A percentile compares a stretch with the other conserved stretches of the same genome.
phyloP scores from a whole-genome alignment of 2,797 vertebrate genomes.

The Chiroxiphia lanceolata region DNA sequence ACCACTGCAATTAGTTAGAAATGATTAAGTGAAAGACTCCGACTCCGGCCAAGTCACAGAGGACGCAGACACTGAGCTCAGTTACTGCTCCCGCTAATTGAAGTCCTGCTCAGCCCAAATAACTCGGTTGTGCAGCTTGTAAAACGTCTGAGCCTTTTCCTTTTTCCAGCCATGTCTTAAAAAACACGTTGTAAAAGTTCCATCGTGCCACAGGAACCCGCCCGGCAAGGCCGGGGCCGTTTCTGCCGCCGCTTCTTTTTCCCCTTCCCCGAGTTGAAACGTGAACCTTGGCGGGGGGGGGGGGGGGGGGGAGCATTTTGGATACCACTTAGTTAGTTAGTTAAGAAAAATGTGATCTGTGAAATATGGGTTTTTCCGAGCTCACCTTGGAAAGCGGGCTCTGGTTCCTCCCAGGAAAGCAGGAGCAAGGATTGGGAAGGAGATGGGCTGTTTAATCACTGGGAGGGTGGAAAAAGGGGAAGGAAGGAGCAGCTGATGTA shows the following conservation, averaged over 20 bases:
- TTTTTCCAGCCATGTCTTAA: not conserved
- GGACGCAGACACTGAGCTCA: not conserved
- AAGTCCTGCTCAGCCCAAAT: not conserved
- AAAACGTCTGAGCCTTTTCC: not conserved
- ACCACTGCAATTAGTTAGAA: not conserved
- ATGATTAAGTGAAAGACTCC: not conserved
- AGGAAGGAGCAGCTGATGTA: not conserved
- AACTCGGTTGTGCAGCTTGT: not conserved
- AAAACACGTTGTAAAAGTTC: not conserved
- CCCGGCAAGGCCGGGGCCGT: not conserved
- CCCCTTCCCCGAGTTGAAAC: too few species aligned
- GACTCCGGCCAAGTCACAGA: not conserved
- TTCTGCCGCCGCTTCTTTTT: not conserved
- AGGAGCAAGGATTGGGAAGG: not conserved
- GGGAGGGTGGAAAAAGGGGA: not conserved
- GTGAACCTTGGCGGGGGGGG: too few species aligned
- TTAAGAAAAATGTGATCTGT: not conserved
- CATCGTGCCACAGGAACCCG: not conserved
- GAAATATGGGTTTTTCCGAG: not conserved
- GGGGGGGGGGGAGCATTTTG: not conserved
- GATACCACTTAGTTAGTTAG: too few species aligned
- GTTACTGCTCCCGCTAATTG: not conserved
- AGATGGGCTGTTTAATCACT: not conserved
- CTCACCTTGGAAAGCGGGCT: not conserved
- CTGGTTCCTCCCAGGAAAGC: not conserved